A percentile compares a stretch with the other conserved stretches of the same genome.
These are phyloP conservation scores for Alloscopus bannaensis DNA, from an alignment of 2,888 invertebrate genomes.

Conservation along the genomic window DNA sequence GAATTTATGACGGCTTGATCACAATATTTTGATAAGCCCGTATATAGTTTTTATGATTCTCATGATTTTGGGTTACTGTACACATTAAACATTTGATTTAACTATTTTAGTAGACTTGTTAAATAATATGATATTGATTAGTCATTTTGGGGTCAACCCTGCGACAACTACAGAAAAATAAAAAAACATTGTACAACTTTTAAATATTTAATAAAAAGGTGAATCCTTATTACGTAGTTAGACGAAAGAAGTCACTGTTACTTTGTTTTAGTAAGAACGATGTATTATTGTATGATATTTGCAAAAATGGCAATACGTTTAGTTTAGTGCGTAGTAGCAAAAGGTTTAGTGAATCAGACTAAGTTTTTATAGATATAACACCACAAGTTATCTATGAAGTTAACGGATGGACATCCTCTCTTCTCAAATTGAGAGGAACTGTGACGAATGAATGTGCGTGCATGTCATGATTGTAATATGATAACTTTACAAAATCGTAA, in stretches of 20 bases:
- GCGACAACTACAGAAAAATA: no score
- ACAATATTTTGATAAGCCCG: neutral
- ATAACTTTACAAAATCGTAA: slow-evolving; percentile 27
- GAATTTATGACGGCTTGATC: neutral
- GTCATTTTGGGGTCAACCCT: no score
- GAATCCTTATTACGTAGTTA: slow-evolving; percentile 1
- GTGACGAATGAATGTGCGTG: slow-evolving; percentile 13
- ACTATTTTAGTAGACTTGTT: no score
- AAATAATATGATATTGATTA: no score
- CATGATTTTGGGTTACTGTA: no score
- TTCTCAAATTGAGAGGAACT: slow-evolving; percentile 13
- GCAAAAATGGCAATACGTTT: neutral
- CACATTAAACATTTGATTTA: no score
- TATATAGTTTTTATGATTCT: no score
- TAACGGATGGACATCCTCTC: slow-evolving; percentile 14
- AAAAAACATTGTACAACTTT: slow-evolving; percentile 29
- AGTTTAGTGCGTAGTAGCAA: neutral
- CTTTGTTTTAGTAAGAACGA: neutral
- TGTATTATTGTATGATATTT: slow-evolving; percentile 1
- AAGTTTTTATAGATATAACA: slow-evolving; percentile 1
- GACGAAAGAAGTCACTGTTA: slow-evolving; percentile 5
- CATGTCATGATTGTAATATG: slow-evolving; percentile 23
- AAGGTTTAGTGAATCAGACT: no score
- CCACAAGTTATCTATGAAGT: neutral
- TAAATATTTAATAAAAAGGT: slow-evolving; percentile 18